These are phyloP conservation scores for Pleuronectes platessa DNA, from an alignment of 2,113 vertebrate genomes.

Conservation along the genomic window DNA sequence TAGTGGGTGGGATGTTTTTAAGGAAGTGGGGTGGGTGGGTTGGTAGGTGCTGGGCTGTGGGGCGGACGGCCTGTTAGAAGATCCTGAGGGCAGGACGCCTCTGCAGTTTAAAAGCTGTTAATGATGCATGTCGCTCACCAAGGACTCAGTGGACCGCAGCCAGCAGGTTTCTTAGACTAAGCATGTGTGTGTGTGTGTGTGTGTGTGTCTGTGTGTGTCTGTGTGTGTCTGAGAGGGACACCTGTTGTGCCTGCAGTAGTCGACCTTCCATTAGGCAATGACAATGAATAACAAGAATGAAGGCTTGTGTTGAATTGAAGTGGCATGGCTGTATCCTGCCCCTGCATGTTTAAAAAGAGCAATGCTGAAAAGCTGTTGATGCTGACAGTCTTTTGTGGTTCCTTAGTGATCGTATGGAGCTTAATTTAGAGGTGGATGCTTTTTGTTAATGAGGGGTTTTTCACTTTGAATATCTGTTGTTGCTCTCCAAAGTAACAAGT, in stretches of 20 bases:
- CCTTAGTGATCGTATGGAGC: background rate
- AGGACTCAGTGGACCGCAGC: constrained; percentile 71
- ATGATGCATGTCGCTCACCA: constrained; percentile 78
- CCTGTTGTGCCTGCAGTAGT: constrained; percentile 73
- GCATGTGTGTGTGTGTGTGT: constrained; percentile 14
- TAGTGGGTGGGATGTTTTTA: constrained; percentile 49
- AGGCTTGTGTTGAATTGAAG: constrained; percentile 43
- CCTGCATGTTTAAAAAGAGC: background rate
- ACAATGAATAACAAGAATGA: constrained; percentile 58
- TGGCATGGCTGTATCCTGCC: background rate
- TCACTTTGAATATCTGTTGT: background rate
- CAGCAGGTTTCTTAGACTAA: constrained; percentile 60
- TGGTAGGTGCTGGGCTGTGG: constrained; percentile 33
- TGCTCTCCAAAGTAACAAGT: background rate
- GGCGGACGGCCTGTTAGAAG: constrained; percentile 60
- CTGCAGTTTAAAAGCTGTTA: constrained; percentile 78
- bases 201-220: constrained; percentile 13
- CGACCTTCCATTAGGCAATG: constrained; percentile 44
- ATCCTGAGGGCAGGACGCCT: constrained; percentile 65
- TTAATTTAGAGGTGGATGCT: background rate
- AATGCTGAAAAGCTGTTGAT: background rate
- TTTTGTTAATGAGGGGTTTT: background rate
- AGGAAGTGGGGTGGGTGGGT: constrained; percentile 40
- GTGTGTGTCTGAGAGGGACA: constrained; percentile 57
- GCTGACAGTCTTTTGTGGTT: background rate